Evolutionary conservation across 2,113 vertebrate genomes (phyloP), one percentile per base, ranked within the genome.

Genomic region (Galeopterus variegatus): DNA sequence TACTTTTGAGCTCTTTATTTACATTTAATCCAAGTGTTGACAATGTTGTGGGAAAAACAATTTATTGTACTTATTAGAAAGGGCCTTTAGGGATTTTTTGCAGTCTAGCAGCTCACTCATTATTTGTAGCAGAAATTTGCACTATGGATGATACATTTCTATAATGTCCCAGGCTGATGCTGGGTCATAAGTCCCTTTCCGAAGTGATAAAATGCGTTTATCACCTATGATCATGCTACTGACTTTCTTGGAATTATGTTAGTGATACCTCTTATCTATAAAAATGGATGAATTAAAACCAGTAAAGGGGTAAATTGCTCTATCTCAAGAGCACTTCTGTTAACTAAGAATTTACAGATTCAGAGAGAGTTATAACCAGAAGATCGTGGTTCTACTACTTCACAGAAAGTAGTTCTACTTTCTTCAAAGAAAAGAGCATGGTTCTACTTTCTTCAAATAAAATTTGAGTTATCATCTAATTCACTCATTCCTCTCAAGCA

Each of bases 291-390:
- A 95, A 95, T 36, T 26, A 79, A 84, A 36, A 62, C 41, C 89
- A 8, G n/a, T 65, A 41, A 90, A 41, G 31, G 24, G 85, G 85
- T 90, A 65, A 85, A 96, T 89, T 62, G 31, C 45, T 95, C 58
- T 82, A 33, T 82, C 58, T 96, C 62, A 69, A 41, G n/a, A 75
- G 5, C 18, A 69, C 58, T 97, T 93, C 33, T 60, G n/a, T 75
- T 96, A 93, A 93, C 80, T 90, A 75, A 70, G 72, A 96, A 96
- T 28, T 93, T 80, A 67, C 60, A 18, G 62, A 67, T 73, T 96
- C 60, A 77, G 50, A 58, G 64, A 62, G 23, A 45, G 62, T 92
- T 92, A 62, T 31, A 13, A 89, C 69, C 65, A 69, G 48, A 77
- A 88, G 88, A 94, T 33, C 33, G 86, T 82, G 31, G 92, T 86